These are phyloP conservation scores for Gymnothorax reevesii DNA, from an alignment of 2,797 vertebrate genomes.

Conservation along the genomic window DNA sequence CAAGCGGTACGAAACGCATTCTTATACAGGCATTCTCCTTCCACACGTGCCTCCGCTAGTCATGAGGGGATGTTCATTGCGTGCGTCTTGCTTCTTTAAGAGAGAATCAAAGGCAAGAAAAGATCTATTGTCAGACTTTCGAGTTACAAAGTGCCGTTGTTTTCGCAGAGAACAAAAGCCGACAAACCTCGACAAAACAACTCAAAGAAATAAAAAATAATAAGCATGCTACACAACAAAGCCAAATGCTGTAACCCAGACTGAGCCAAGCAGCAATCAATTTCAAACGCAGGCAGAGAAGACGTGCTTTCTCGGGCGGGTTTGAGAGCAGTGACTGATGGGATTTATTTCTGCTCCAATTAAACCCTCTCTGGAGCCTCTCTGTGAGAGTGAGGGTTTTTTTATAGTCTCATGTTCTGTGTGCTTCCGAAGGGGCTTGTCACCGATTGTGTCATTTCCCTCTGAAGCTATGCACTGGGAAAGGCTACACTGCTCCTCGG, in stretches of 20 bases:
- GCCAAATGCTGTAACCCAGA: conserved; percentile 15
- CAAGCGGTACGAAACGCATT: background rate
- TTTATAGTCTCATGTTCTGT: background rate
- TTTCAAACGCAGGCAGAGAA: conserved; percentile 24
- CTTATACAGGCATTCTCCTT: conserved; percentile 5
- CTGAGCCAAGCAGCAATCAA: background rate
- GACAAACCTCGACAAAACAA: conserved; percentile 38
- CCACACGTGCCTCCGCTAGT: conserved; percentile 32
- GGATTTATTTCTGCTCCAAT: conserved; percentile 40
- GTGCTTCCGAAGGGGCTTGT: background rate
- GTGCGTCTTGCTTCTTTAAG: conserved; percentile 28
- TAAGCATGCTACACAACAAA: conserved; percentile 34
- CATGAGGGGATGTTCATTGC: conserved; percentile 36
- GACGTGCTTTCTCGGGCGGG: conserved; percentile 25
- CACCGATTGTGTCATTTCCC: background rate
- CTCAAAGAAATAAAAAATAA: conserved; percentile 39
- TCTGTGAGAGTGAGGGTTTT: background rate
- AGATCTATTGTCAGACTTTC: conserved; percentile 30
- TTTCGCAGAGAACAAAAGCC: conserved; percentile 34
- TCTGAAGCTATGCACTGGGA: conserved; percentile 2
- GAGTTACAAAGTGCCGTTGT: conserved; percentile 22
- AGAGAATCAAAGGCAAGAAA: conserved; percentile 33
- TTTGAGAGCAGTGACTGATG: conserved; percentile 33
- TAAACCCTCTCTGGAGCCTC: conserved; percentile 30
- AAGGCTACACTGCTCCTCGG: background rate